Conservation (phyloP, 1,140 invertebrate genomes). For the Phocides pigmalion region DNA sequence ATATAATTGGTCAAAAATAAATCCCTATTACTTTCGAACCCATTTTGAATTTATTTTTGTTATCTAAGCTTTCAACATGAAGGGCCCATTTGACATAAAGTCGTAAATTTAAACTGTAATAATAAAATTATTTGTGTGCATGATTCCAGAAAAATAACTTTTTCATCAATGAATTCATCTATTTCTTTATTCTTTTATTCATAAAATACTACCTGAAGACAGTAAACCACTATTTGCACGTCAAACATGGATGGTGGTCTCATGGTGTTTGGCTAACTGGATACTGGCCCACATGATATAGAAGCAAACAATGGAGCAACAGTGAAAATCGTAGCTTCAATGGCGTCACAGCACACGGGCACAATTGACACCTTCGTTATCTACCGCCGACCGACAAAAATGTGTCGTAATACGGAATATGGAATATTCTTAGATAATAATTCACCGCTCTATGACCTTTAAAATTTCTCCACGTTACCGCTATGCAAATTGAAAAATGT, state of each 20-base stretch:
- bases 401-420: conserved; percentile 41
- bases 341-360: conserved; percentile 35
- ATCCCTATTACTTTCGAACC: too few relatives aligned
- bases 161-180: too few relatives aligned
- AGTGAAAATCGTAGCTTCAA: conserved; percentile 56
- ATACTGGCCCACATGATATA: conserved; percentile 35
- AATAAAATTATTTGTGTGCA: too few relatives aligned
- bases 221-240: background rate
- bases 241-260: background rate
- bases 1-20: too few relatives aligned
- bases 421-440: conserved; percentile 54
- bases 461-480: conserved; percentile 32
- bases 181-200: background rate
- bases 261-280: background rate
- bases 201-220: background rate
- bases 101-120: too few relatives aligned
- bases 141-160: too few relatives aligned
- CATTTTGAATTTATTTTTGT: too few relatives aligned
- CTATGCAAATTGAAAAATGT: conserved; percentile 23
- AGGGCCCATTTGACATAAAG: too few relatives aligned
- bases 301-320: conserved; percentile 70
- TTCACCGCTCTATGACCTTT: conserved; percentile 39
- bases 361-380: conserved; percentile 65
- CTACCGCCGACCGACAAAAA: conserved; percentile 35
- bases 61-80: too few relatives aligned